Evolutionary conservation across 2,888 invertebrate species (phyloP).

Genomic region (Parthenolecanium corni): DNA sequence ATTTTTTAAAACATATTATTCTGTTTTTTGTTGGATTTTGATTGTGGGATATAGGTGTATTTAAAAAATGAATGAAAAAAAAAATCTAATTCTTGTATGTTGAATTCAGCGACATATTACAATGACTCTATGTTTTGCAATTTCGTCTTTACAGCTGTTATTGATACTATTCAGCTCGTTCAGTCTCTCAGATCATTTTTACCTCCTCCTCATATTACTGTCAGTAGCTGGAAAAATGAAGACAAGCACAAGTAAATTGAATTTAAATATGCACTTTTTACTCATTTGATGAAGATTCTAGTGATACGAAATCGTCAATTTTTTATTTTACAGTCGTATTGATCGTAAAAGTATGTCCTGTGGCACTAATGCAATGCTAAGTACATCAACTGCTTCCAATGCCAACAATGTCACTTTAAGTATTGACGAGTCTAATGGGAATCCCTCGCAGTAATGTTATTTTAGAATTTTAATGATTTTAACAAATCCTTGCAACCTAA

Average conservation of each 20-base stretch:
- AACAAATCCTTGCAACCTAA: too few species aligned
- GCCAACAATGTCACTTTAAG: constrained; percentile 2
- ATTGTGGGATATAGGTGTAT: too few species aligned
- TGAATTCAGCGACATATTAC: too few species aligned
- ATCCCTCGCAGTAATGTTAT: neutral
- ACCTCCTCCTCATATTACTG: constrained; percentile 77
- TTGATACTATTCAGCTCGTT: constrained; percentile 76
- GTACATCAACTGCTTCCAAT: constrained; percentile 1
- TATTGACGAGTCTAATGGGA: neutral
- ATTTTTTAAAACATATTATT: too few species aligned
- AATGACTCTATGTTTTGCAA: too few species aligned
- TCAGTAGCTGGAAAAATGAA: constrained; percentile 81
- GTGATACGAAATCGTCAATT: too few species aligned
- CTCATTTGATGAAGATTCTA: too few species aligned
- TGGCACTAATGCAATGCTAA: constrained; percentile 7
- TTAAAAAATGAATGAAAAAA: too few species aligned
- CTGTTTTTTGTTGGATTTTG: too few species aligned
- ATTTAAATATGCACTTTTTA: too few species aligned
- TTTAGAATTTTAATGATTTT: neutral
- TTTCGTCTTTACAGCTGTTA: constrained; percentile 49
- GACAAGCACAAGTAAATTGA: constrained; percentile 44
- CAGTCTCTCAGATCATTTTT: constrained; percentile 72
- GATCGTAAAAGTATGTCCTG: constrained; percentile 9
- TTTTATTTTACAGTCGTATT: constrained; percentile 10
- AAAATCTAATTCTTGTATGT: too few species aligned